Percentiles rank a stretch among this genome's conserved stretches.
phyloP scores from a whole-genome alignment of 2,113 vertebrate species.

The Caranx melampygus region DNA sequence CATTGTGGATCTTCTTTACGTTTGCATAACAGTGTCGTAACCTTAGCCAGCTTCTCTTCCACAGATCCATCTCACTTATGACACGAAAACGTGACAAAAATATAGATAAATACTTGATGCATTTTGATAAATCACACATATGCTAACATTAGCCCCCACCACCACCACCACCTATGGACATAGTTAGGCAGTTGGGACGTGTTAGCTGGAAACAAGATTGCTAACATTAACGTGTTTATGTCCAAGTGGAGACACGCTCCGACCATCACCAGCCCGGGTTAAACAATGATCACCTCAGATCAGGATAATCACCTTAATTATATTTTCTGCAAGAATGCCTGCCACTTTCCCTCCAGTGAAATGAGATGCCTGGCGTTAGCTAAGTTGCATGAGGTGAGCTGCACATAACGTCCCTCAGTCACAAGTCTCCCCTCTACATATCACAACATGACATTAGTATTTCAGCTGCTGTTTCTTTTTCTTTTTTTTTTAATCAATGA shows the following conservation, averaged over 20 bases:
- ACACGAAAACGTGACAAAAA: neutral
- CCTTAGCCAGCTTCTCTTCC: accelerated
- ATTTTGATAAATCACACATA: conserved; percentile 26
- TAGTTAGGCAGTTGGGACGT: neutral
- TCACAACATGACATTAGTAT: neutral
- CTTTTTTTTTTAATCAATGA: neutral
- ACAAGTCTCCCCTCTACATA: no score
- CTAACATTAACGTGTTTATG: conserved; percentile 24
- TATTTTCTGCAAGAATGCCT: neutral
- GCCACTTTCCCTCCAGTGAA: neutral
- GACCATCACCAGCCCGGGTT: no score
- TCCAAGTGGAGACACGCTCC: neutral
- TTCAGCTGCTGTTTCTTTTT: no score
- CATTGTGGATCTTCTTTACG: neutral
- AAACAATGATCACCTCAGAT: neutral
- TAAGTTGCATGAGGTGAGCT: neutral
- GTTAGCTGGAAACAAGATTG: conserved; percentile 10
- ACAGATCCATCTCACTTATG: neutral
- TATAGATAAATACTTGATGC: neutral
- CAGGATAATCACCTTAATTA: neutral
- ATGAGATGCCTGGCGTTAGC: neutral
- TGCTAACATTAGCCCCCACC: conserved; percentile 51
- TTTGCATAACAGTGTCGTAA: neutral
- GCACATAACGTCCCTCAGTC: neutral
- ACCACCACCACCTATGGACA: neutral